phyloP scores from a whole-genome alignment of 2,888 invertebrate genomes.

The Andricus curvator region DNA sequence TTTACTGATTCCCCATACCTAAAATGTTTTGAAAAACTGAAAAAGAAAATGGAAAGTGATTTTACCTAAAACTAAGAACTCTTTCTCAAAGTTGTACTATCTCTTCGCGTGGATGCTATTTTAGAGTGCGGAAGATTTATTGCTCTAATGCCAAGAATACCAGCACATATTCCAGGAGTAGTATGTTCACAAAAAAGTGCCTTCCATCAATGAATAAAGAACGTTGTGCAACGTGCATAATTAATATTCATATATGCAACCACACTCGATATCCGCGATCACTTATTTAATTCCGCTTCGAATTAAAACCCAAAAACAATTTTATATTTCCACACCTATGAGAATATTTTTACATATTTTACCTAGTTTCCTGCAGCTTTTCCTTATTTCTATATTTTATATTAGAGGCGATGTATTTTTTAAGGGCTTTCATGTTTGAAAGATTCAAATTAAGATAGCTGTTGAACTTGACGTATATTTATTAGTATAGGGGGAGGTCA shows the following conservation, averaged over 20 bases:
- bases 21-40: background rate
- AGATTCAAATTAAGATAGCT: background rate
- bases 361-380: background rate
- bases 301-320: constrained; percentile 5
- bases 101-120: background rate
- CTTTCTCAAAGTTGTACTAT: background rate
- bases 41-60: background rate
- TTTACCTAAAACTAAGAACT: background rate
- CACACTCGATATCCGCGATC: background rate
- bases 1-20: too few species aligned
- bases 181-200: background rate
- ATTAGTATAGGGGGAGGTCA: too few species aligned
- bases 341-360: constrained; percentile 14
- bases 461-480: background rate
- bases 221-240: background rate
- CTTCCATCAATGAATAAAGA: background rate
- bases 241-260: background rate
- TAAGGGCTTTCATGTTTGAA: background rate
- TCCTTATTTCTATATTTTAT: background rate
- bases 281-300: background rate
- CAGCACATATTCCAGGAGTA: background rate
- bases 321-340: background rate
- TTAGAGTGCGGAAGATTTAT: background rate
- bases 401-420: background rate
- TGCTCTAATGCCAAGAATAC: background rate